Conservation (phyloP, 2,888 invertebrate genomes). For the Baronia brevicornis region DNA sequence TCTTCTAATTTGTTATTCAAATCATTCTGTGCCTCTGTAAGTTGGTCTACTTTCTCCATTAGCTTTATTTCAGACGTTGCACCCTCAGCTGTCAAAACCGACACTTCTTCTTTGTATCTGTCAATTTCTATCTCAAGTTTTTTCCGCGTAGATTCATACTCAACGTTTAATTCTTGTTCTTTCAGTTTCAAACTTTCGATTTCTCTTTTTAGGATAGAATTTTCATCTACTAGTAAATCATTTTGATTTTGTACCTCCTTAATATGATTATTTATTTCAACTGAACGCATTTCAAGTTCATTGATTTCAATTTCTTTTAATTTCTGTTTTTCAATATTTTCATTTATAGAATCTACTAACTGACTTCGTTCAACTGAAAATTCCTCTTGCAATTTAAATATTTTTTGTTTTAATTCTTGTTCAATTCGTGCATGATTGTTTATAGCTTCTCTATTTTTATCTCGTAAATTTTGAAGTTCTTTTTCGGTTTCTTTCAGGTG, state of each 20-base stretch:
- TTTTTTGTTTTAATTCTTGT: slow-evolving; percentile 65
- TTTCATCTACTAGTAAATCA: slow-evolving; percentile 59
- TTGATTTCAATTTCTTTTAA: slow-evolving; percentile 49
- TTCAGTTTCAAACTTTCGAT: slow-evolving; percentile 51
- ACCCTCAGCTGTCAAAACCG: slow-evolving; percentile 57
- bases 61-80: slow-evolving; percentile 62
- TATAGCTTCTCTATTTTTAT: slow-evolving; percentile 57
- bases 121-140: slow-evolving; percentile 62
- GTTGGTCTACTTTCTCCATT: slow-evolving; percentile 67
- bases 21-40: slow-evolving; percentile 66
- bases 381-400: slow-evolving; percentile 62
- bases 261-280: slow-evolving; percentile 39
- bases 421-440: slow-evolving; percentile 59
- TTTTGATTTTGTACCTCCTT: slow-evolving; percentile 44
- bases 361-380: slow-evolving; percentile 52
- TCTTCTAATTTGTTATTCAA: slow-evolving; percentile 65
- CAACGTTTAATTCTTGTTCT: slow-evolving; percentile 50
- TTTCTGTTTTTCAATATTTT: slow-evolving; percentile 50
- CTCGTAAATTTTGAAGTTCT: slow-evolving; percentile 68
- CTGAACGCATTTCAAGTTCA: slow-evolving; percentile 41
- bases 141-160: slow-evolving; percentile 50
- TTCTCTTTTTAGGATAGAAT: slow-evolving; percentile 56
- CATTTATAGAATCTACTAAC: slow-evolving; percentile 47
- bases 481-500: slow-evolving; percentile 75
- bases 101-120: slow-evolving; percentile 61